These are phyloP conservation scores for Podarcis siculus DNA, from an alignment of 2,797 vertebrate genomes.

Conservation along the genomic window DNA sequence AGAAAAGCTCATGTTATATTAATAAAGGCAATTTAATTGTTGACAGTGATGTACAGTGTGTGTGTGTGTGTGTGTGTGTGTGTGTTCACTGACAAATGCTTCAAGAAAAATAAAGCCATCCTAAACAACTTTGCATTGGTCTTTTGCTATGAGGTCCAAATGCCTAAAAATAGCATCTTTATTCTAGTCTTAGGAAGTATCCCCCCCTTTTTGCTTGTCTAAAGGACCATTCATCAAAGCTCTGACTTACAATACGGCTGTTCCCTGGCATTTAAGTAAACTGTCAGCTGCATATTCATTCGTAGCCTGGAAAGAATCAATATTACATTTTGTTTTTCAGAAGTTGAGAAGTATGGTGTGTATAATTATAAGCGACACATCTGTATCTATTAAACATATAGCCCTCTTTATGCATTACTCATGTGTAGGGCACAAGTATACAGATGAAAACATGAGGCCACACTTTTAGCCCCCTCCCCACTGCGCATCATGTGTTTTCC, in stretches of 20 bases:
- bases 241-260: slow-evolving; percentile 31
- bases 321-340: slow-evolving; percentile 11
- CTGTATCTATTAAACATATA: background rate
- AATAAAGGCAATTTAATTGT: slow-evolving; percentile 7
- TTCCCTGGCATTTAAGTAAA: slow-evolving; percentile 27
- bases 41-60: background rate
- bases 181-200: slow-evolving; percentile 18
- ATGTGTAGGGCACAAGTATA: no score
- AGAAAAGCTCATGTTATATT: background rate
- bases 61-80: background rate
- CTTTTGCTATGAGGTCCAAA: slow-evolving; percentile 31
- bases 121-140: slow-evolving; percentile 26
- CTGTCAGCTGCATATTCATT: slow-evolving; percentile 19
- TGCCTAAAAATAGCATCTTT: slow-evolving; percentile 2
- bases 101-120: background rate
- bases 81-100: background rate
- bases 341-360: background rate
- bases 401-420: background rate
- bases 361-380: background rate
- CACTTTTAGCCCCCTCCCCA: no score
- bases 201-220: background rate
- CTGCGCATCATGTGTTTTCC: no score
- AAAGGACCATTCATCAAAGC: slow-evolving; percentile 12
- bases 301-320: slow-evolving; percentile 18
- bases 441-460: no score